phyloP scores from a whole-genome alignment of 2,797 vertebrate genomes.

The Benthosema pterotum region DNA sequence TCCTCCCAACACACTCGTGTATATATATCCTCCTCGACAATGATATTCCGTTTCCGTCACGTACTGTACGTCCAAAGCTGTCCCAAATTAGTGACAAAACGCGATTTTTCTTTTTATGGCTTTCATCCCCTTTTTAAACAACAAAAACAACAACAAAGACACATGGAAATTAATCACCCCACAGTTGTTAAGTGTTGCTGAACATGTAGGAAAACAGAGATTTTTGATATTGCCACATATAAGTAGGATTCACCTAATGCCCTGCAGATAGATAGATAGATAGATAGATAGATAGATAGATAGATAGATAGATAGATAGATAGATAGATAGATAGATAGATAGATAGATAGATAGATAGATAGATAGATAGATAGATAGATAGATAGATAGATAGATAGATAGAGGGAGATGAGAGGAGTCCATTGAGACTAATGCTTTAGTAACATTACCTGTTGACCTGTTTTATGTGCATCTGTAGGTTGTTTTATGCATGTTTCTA shows the following conservation, averaged over 20 bases:
- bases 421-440: constrained; percentile 75
- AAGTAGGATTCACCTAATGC: constrained; percentile 99
- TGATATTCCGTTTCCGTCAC: constrained; percentile 48
- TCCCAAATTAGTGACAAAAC: constrained; percentile 71
- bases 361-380: constrained; percentile 66
- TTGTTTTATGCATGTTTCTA: constrained; percentile 30
- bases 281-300: constrained; percentile 22
- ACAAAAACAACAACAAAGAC: constrained; percentile 83
- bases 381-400: constrained; percentile 72
- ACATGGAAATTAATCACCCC: constrained; percentile 73
- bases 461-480: constrained; percentile 38
- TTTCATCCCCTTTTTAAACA: constrained; percentile 94
- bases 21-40: constrained; percentile 31
- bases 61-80: constrained; percentile 35
- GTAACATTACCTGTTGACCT: constrained; percentile 75
- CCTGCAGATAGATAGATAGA: constrained; percentile 88
- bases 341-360: constrained; percentile 70
- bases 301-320: background rate
- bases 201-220: constrained; percentile 85
- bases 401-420: constrained; percentile 77
- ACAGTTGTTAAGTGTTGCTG: constrained; percentile 76
- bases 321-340: background rate
- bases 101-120: constrained; percentile 89
- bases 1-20: constrained; percentile 45
- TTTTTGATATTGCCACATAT: constrained; percentile 99